Base-by-base conservation (phyloP, 2,797 vertebrate species). In the Hydrolagus colliei region DNA sequence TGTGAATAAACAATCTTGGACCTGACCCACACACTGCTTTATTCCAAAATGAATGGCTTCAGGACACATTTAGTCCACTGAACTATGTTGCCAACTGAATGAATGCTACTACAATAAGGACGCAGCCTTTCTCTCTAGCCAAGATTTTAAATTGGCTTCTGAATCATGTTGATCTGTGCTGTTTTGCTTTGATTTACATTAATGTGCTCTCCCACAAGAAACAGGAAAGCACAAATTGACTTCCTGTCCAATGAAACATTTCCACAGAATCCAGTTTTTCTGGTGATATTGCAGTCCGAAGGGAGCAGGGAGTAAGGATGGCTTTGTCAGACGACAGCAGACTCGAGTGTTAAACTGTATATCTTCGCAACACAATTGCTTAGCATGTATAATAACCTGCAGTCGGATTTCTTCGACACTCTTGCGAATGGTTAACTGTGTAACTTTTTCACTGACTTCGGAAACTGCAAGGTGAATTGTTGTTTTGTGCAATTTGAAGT, bases 381-480 rank as follows among this genome's bases (percentile, higher is more conserved):
- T 10, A 20, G 18, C 20, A 84, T 84, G 6, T 52, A 52, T 84
- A 32, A 20, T 71, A 71, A 84, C 20, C 16, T 82, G 22, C 27
- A 18, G 22, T 35, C 41, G 8, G 27, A 82, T 35, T 82, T 41
- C 63, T 11, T 35, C 5, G 20, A 10, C 65, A 1, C 20, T 68
- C 32, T 18, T 68, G 79, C 41, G 41, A 41, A 52, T 20, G 18
- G 2, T 52, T 71, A 1, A 71, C 3, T 71, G 18, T 9, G 4
- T n/a, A 71, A 67, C 4, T 84, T 71, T 84, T 67, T 80, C 27
- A 35, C 61, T 82, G 62, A 68, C 79, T 68, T 52, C 67, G 62
- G 79, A 84, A 32, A 71, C 32, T 84, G 65, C 79, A 84, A 84
- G 65, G 65, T 84, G 79, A 84, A 67, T 32, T 84, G 65, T 84